Conservation (phyloP, 2,888 invertebrate species). For the Micoletzkya japonica region DNA sequence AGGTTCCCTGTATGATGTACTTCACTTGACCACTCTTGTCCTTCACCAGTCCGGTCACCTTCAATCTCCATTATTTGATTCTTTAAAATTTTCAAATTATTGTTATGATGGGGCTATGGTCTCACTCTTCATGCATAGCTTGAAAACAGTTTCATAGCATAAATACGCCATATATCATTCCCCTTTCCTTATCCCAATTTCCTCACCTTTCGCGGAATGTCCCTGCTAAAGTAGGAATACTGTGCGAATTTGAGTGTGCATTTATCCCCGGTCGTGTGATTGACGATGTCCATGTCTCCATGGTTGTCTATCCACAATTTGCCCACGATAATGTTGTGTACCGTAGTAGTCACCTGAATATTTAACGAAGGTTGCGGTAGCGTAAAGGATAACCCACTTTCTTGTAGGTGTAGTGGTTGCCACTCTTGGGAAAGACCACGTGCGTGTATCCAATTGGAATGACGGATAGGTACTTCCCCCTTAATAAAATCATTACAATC, state of each 20-base stretch:
- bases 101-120: no score
- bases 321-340: constrained; percentile 99
- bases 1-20: constrained; percentile 81
- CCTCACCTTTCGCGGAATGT: constrained; percentile 84
- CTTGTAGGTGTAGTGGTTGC: constrained; percentile 91
- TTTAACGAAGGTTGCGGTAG: not conserved
- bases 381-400: constrained; percentile 72
- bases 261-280: constrained; percentile 72
- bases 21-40: constrained; percentile 70
- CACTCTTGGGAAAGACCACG: constrained; percentile 67
- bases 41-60: constrained; percentile 76
- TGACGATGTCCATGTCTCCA: constrained; percentile 93
- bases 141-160: no score
- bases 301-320: constrained; percentile 99
- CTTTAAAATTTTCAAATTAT: not conserved
- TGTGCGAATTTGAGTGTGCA: constrained; percentile 96
- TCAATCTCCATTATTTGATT: constrained; percentile 2
- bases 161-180: no score
- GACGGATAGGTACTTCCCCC: constrained; percentile 91
- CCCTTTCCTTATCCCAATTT: not conserved
- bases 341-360: constrained; percentile 79
- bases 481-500: no score
- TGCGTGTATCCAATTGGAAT: constrained; percentile 74
- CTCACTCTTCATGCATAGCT: no score
- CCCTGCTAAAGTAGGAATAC: constrained; percentile 96